A percentile compares a stretch with the other conserved stretches of the same genome.
These are phyloP conservation scores for Ecdyonurus torrentis DNA, from an alignment of 2,888 invertebrate species.

Conservation along the genomic window DNA sequence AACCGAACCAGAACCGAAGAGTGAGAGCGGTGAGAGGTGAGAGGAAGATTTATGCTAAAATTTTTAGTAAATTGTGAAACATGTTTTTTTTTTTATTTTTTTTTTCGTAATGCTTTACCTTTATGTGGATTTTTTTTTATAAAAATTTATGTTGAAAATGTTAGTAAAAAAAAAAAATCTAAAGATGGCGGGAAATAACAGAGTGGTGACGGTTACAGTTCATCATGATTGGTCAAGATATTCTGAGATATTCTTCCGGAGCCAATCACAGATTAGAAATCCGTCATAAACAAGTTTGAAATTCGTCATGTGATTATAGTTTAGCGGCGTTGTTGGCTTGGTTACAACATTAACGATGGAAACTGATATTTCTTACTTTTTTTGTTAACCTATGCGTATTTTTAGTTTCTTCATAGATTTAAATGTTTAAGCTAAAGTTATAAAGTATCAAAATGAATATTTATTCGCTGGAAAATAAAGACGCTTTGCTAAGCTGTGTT, in stretches of 20 bases:
- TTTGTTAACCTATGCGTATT: no score
- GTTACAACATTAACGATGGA: background rate
- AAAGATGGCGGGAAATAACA: no score
- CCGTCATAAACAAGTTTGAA: background rate
- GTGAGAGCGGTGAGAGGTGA: no score
- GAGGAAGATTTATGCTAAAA: no score
- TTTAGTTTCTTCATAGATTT: background rate
- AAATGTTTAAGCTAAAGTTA: background rate
- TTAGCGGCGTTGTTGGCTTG: background rate
- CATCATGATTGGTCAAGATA: background rate
- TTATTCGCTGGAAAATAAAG: slow-evolving; percentile 34
- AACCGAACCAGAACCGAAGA: no score
- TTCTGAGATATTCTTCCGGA: no score
- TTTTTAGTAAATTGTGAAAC: no score
- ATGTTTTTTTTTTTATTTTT: no score
- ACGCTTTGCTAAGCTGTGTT: slow-evolving; percentile 37
- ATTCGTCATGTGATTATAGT: background rate
- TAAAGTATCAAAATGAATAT: slow-evolving; percentile 30
- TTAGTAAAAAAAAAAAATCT: no score
- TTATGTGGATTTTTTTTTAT: no score
- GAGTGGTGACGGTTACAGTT: background rate
- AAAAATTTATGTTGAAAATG: no score
- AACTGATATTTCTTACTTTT: background rate
- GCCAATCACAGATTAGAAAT: background rate
- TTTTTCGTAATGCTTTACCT: no score